Evolutionary conservation across 2,797 vertebrate species (phyloP), one percentile per base, ranked within the genome.

Genomic region (Peromyscus nudipes): DNA sequence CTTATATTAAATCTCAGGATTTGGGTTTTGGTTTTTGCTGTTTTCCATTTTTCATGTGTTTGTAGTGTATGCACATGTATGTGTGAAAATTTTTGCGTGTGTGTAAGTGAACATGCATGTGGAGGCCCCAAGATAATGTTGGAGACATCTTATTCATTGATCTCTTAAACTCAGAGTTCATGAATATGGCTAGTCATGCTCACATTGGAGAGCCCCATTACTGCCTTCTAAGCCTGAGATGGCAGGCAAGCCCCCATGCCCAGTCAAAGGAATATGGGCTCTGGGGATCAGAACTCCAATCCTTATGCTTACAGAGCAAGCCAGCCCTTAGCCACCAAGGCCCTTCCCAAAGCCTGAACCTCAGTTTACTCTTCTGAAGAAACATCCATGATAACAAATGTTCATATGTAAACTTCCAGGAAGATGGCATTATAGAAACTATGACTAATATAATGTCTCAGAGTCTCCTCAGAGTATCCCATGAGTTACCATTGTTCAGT

Each of bases 341-440:
- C 12, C 11, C n/a, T 46, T n/a, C 13, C 34, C 7, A 69, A 52
- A 69, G 23, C 7, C 31, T 46, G 17, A 55, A 67, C 37, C 69
- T 82, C 43, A 37, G 12, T 87, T 95, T 88, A 60, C 27, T 57
- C 92, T 96, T 93, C 64, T 79, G 1, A 8, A 91, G 29, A 31
- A 52, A 86, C n/a, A 93, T 19, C 71, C 34, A 62, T 49, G 25
- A 79, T 49, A 23, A 92, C 11, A 4, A 55, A 91, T 55, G 3
- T 43, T 79, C 10, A 77, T 21, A 16, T 29, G 3, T 19, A 80
- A 64, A 27, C 62, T 95, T 82, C 49, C 52, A 87, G 37, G 86
- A 29, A 64, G 73, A 49, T 65, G 65, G 12, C 4, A 65, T 80
- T 71, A 76, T 60, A 81, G 77, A 52, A 92, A 77, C 29, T 46